Evolutionary conservation across 2,797 vertebrate genomes (phyloP), one percentile per base, ranked within the genome.

Genomic region (Bufotes viridis): DNA sequence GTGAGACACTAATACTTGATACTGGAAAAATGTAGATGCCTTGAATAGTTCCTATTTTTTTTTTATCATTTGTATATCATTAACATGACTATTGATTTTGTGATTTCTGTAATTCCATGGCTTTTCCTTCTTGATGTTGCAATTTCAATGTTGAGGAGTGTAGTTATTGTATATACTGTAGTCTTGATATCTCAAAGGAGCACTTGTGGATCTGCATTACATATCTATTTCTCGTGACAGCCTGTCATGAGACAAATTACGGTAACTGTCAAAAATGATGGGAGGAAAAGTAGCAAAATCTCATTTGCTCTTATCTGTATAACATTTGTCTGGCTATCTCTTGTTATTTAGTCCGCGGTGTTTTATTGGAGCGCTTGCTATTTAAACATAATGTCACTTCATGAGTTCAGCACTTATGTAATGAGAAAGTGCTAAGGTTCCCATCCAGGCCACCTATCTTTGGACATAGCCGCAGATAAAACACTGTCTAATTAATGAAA

Each of bases 321-420:
- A 87, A 67, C 24, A 81, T 88, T 89, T 86, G 53, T 78, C 78
- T 89, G 51, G 87, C 82, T 58, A 86, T 87, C 91, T 86, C 86
- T 90, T 90, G 63, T 65, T 87, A 20, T 83, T 70, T 61, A 90
- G 78, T 78, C 10, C 15, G 67, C 51, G 90, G 15, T 91, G 84
- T 90, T 84, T 29, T 86, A 0, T n/a, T 65, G 76, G 89, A 93
- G 90, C 80, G 86, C 82, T 83, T 92, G 91, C 88, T 91, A 85
- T 55, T 90, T 51, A 87, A 81, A 91, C 82, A 90, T 91, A 91
- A 91, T 90, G 90, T 90, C 90, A 90, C 81, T 88, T 92, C 49
- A 74, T 58, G 29, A 42, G 67, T 74, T 91, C 88, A 90, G 91
- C 90, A 85, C 65, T 87, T 75, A 88, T 82, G 0, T 90, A 92